Conservation (phyloP, 2,797 vertebrate genomes). For the Enteromius treurensis region DNA sequence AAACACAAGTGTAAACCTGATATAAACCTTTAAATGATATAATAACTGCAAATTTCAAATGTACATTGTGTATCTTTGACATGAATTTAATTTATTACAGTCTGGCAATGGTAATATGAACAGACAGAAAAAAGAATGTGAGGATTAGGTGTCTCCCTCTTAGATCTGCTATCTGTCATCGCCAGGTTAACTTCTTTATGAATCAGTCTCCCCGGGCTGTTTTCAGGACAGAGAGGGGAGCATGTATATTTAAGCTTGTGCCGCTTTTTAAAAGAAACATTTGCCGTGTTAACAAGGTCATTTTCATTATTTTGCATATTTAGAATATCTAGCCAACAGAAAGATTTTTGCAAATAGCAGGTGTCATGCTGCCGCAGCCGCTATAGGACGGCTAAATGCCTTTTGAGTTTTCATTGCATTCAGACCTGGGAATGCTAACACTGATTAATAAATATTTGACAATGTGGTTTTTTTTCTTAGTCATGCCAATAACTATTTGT, state of each 20-base stretch:
- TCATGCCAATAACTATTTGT: slow-evolving; percentile 44
- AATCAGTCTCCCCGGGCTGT: slow-evolving; percentile 50
- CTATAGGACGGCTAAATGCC: neutral
- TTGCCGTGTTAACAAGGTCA: slow-evolving; percentile 14
- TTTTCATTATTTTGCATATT: slow-evolving; percentile 17
- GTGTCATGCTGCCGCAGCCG: neutral
- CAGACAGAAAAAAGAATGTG: slow-evolving; percentile 54
- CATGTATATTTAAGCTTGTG: slow-evolving; percentile 36
- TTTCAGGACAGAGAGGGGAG: slow-evolving; percentile 27
- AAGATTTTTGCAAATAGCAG: slow-evolving; percentile 8
- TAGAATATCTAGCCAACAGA: slow-evolving; percentile 13
- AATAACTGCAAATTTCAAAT: neutral
- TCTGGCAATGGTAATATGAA: slow-evolving; percentile 49
- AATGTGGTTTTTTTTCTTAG: neutral
- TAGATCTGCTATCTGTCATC: slow-evolving; percentile 63
- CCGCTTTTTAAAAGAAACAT: slow-evolving; percentile 2
- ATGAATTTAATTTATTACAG: neutral
- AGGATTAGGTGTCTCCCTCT: slow-evolving; percentile 60
- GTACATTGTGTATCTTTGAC: neutral
- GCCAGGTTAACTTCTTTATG: slow-evolving; percentile 47
- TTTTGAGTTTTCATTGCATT: neutral
- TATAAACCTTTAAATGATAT: neutral
- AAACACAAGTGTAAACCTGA: neutral
- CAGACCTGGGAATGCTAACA: neutral
- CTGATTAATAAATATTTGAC: slow-evolving; percentile 17